Evolutionary conservation across 2,797 vertebrate species (phyloP), one percentile per base, ranked within the genome.

Genomic region (Onychomys leucogaster): DNA sequence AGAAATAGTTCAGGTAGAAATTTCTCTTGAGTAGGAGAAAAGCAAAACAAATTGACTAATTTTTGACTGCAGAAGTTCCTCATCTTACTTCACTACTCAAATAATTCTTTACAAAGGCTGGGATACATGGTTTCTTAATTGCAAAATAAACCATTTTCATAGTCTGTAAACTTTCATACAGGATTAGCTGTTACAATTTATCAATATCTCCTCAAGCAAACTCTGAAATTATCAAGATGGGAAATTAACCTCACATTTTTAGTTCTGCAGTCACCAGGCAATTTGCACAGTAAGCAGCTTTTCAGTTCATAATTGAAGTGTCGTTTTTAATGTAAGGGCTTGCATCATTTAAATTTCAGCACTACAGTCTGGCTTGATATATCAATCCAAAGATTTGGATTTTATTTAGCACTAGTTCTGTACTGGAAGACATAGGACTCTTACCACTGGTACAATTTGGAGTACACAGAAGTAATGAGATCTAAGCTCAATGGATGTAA

Each of bases 81-180:
- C 95, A 96, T 96, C 89, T 91, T 95, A 63, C 87, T 93, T 97
- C 95, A 91, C 49, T 95, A 71, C 69, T 95, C 82, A 84, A 78
- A 92, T 96, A 93, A 95, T 97, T 98, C 94, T 97, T 93, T 95
- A 95, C 97, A 98, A 97, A 96, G 96, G 94, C 89, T 93, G 85
- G 63, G 89, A 92, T 57, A 16, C 85, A 65, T 90, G 81, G 81
- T 97, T 94, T 95, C 93, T 98, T 98, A 98, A 97, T 98, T 97
- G n/a, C 94, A 98, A 97, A 98, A 98, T 95, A 98, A 98, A 98
- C 96, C 92, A 97, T 94, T 96, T 98, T 98, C 97, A 97, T 96
- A 97, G 93, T 96, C 92, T 95, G 96, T 94, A 98, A 98, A 97
- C 77, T 94, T 98, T 97, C 95, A 97, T 81, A 96, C 91, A 97